Evolutionary conservation across 2,113 vertebrate species (phyloP).

Genomic region (Microtus oregoni): DNA sequence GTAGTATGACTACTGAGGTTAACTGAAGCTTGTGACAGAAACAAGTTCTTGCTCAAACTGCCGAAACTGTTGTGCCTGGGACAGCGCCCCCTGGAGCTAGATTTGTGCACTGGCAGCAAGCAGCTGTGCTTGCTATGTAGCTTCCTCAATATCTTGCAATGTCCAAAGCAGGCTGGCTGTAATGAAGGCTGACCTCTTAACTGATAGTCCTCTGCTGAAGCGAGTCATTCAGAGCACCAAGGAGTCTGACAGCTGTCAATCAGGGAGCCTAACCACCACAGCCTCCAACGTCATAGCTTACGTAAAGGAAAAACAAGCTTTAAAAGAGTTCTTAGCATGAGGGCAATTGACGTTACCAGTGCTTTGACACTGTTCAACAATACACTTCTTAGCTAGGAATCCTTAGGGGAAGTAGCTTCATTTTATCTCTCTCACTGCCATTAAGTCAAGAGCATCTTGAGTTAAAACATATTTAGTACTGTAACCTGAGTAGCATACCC

Average conservation of each 20-base stretch:
- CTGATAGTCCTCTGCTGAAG: not conserved
- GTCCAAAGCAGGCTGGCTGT: not conserved
- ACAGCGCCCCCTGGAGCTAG: not conserved
- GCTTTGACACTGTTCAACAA: not conserved
- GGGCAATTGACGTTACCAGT: not conserved
- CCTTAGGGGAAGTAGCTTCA: not conserved
- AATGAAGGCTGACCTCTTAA: not conserved
- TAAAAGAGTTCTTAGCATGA: not conserved
- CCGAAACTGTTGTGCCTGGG: not conserved
- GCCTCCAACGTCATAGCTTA: not conserved
- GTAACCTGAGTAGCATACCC: too few species aligned
- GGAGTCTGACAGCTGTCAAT: not conserved
- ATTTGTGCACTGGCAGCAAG: not conserved
- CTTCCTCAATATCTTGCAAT: not conserved
- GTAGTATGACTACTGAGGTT: not conserved
- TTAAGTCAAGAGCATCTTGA: not conserved
- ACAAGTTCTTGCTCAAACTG: not conserved
- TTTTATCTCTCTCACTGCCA: not conserved
- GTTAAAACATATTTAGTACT: not conserved
- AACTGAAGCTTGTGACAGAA: not conserved
- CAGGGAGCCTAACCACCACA: not conserved
- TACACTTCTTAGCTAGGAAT: not conserved
- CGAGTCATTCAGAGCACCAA: not conserved
- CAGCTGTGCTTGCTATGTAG: not conserved
- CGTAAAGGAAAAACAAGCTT: not conserved